These are phyloP conservation scores for Pandion haliaetus DNA, from an alignment of 2,113 vertebrate species.

Conservation along the genomic window DNA sequence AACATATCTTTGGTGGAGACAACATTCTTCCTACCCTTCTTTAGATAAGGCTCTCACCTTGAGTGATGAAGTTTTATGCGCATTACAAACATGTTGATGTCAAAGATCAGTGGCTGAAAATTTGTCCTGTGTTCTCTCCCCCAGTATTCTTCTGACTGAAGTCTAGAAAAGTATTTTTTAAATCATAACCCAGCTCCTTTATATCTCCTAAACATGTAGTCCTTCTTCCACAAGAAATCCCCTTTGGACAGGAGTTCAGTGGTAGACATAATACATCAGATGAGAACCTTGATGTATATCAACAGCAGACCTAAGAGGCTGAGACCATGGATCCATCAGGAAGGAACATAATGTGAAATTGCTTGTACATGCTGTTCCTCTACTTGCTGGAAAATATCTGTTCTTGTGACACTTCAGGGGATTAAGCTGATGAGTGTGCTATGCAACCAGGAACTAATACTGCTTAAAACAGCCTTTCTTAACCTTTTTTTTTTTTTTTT, in stretches of 20 bases:
- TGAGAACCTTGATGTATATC: neutral
- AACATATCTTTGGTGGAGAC: neutral
- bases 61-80: neutral
- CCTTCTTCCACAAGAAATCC: conserved; percentile 1
- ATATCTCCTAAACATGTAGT: neutral
- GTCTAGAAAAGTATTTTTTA: neutral
- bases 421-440: conserved; percentile 53
- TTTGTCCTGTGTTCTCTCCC: neutral
- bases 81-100: neutral
- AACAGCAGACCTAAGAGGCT: conserved; percentile 1
- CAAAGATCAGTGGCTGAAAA: neutral
- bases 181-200: neutral
- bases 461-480: neutral
- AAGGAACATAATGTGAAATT: conserved; percentile 36
- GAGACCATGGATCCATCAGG: conserved; percentile 13
- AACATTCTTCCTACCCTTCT: neutral
- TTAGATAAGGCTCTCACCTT: neutral
- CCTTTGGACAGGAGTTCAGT: neutral
- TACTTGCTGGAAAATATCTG: neutral
- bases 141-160: neutral
- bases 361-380: conserved; percentile 25
- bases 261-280: neutral
- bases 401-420: conserved; percentile 47
- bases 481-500: neutral
- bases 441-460: conserved; percentile 5